Conservation (phyloP, 1,140 invertebrate species). For the Bathynomus jamesi region DNA sequence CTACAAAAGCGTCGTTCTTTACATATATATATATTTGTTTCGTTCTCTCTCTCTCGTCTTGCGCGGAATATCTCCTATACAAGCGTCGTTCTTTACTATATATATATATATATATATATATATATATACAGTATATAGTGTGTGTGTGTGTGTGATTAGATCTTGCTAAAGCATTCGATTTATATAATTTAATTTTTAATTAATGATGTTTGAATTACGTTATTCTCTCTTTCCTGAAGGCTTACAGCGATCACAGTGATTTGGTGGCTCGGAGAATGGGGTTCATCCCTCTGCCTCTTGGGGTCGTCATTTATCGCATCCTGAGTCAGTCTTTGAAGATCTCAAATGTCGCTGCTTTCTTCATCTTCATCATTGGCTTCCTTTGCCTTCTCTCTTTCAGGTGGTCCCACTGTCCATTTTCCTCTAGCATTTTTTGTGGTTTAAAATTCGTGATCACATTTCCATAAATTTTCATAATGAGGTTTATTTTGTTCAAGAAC, state of each 20-base stretch:
- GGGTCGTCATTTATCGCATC: constrained; percentile 81
- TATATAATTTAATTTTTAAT: too few species aligned
- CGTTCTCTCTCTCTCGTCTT: too few species aligned
- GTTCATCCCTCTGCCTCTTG: constrained; percentile 91
- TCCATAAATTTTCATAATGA: too few species aligned
- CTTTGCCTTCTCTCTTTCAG: constrained; percentile 65
- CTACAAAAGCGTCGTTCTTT: too few species aligned
- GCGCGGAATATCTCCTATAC: too few species aligned
- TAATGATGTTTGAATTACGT: too few species aligned
- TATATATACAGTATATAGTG: neutral
- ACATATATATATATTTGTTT: too few species aligned
- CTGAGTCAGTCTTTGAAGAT: constrained; percentile 59
- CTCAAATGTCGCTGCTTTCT: constrained; percentile 53
- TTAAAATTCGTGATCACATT: too few species aligned
- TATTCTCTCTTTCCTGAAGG: constrained; percentile 48
- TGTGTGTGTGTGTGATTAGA: neutral
- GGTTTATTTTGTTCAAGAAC: too few species aligned
- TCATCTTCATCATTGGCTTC: constrained; percentile 65
- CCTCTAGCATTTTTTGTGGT: too few species aligned
- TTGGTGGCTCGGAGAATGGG: constrained; percentile 91
- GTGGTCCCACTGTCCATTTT: neutral
- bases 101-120: neutral
- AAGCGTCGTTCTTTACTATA: too few species aligned
- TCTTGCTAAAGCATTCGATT: too few species aligned
- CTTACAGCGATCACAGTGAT: constrained; percentile 96